Base-by-base conservation (phyloP, 2,113 vertebrate genomes). In the Hypomesus transpacificus region DNA sequence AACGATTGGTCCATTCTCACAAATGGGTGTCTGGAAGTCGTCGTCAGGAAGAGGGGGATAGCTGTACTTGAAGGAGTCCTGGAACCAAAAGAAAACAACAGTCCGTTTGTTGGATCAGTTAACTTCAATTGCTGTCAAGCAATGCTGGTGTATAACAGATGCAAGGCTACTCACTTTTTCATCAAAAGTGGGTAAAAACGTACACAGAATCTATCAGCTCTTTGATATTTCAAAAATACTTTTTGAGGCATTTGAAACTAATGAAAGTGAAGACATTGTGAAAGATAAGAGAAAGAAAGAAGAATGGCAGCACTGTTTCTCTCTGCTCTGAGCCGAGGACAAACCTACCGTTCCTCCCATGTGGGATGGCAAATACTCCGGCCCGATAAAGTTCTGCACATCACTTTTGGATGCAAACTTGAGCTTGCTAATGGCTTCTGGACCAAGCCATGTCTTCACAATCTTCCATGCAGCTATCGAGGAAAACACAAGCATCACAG, bases 11-110 rank as follows among this genome's bases (percentile, higher is more conserved):
- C 96, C 96, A 28, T 98, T 99, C 85, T 99, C 97, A 89, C 91
- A 93, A 66, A 97, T 82, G 9, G 97, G 97, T 1, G 95, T 96
- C 87, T 95, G 96, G 89, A 99, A 98, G 77, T 99, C 96, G 76
- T 99, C 97, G 26, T 99, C 97, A 7, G 94, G 94, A 46, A 99
- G 90, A 3, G 97, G 97, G n/a, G 97, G 97, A 73, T 99, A 99
- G 83, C 92, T 96, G 58, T 98, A 99, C 75, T 94, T 96, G 85
- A 98, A 99, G 60, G 93, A 82, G 86, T 99, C 97, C 97, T 99
- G 70, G 60, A 83, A 83, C 14, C 6, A 66, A 72, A 8, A 34
- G 4, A 70, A 8, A 69, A 20, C 22, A n/a, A 53, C 3, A 70
- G 16, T 24, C 13, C 17, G 24, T 17, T 3, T 1, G 52, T 3